Evolutionary conservation across 2,888 invertebrate species (phyloP), one percentile per base, ranked within the genome.

Genomic region (Bimastos eiseni): DNA sequence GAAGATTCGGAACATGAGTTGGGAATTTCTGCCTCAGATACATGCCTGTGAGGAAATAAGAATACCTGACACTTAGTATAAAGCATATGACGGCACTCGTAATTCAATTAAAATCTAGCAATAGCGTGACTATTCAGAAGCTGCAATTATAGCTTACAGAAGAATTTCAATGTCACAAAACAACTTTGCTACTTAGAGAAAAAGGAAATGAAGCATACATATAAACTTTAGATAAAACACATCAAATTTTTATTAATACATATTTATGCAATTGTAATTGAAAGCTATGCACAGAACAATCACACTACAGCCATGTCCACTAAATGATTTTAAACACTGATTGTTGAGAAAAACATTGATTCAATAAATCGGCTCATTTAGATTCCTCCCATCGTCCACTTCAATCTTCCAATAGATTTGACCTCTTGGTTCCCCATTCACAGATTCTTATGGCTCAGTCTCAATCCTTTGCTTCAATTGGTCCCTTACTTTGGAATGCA

Each of bases 21-120:
- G n/a, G 70, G n/a, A 70, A 70, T 70, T 70, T 70, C 70, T 70
- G 70, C n/a, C 70, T n/a, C 70, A n/a, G 70, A 70, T 30, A n/a
- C 11, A 17, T 70, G 70, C n/a, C 70, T 70, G 70, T 6, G 30
- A 70, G 17, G 13, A 70, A 70, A 70, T n/a, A 70, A 70, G n/a
- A 70, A 70, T 30, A 70, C 8, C 30, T n/a, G 13, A 70, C 70
- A 70, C 13, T 70, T 30, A 30, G 30, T 70, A 70, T n/a, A n/a
- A 11, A 70, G 30, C 70, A 70, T 70, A 70, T 70, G 30, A 70
- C 11, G n/a, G 70, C n/a, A 70, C 8, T 70, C 70, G n/a, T 30
- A 70, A 70, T 70, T 70, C 11, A 70, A 8, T 70, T 70, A 70
- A 70, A 55, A 55, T 30, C 2, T 30, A 55, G 30, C 30, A 55